A percentile compares a stretch with the other conserved stretches of the same genome.
Conservation (phyloP, 2,888 invertebrate genomes). For the Nymphalis urticae region DNA sequence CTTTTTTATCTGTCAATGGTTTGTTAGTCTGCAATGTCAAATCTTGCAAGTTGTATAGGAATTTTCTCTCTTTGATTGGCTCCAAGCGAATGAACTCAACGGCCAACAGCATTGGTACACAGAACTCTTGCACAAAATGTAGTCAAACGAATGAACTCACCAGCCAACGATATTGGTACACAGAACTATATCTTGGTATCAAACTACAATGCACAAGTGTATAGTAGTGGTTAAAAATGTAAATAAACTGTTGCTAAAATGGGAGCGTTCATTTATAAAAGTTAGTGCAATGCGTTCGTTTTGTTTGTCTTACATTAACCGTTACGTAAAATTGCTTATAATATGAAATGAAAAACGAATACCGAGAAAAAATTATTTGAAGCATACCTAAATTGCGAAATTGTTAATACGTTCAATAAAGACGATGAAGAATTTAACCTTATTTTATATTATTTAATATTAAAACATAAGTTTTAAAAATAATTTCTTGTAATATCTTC, state of each 20-base stretch:
- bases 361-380: not conserved
- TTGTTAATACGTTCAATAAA: not conserved
- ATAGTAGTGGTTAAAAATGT: not conserved
- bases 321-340: not conserved
- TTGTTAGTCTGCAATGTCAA: too few species aligned
- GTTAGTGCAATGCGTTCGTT: not conserved
- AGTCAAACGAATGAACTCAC: too few species aligned
- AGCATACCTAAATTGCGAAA: not conserved
- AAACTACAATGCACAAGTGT: not conserved
- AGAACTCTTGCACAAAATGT: too few species aligned
- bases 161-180: too few species aligned
- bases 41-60: too few species aligned
- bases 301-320: not conserved
- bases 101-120: too few species aligned
- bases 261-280: not conserved
- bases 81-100: too few species aligned
- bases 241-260: constrained; percentile 4
- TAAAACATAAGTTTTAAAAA: not conserved
- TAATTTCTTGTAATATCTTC: not conserved
- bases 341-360: not conserved
- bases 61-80: too few species aligned
- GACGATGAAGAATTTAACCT: not conserved
- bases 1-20: too few species aligned
- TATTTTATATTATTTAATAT: not conserved
- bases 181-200: not conserved